Conservation (phyloP, 2,797 vertebrate species). For the Harpagifer antarcticus region DNA sequence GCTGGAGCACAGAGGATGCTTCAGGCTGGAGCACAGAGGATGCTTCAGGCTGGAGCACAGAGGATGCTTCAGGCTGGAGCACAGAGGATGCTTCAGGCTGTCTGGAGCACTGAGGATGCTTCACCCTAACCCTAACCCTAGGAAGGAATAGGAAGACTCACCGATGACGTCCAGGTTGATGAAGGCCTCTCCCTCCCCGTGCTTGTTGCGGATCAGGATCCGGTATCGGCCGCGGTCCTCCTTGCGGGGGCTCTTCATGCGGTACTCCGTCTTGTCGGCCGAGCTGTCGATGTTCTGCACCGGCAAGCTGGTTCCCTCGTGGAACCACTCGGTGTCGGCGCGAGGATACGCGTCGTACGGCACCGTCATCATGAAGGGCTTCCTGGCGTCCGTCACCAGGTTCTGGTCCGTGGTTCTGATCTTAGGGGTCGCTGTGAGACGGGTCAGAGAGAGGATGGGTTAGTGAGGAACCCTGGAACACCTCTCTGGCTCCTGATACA, state of each 20-base stretch:
- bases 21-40: too few relatives aligned
- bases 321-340: conserved; percentile 95
- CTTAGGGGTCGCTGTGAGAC: conserved; percentile 89
- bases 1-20: too few relatives aligned
- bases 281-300: conserved; percentile 93
- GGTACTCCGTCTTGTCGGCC: conserved; percentile 90
- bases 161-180: conserved; percentile 96
- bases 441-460: neutral
- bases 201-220: conserved; percentile 94
- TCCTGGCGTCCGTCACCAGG: conserved; percentile 95
- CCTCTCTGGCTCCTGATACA: too few relatives aligned
- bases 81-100: too few relatives aligned
- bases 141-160: conserved; percentile 67
- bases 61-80: too few relatives aligned
- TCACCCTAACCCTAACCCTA: too few relatives aligned
- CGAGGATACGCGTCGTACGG: conserved; percentile 97
- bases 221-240: conserved; percentile 92
- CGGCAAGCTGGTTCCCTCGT: conserved; percentile 86
- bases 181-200: conserved; percentile 93
- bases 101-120: too few relatives aligned
- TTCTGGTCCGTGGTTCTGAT: conserved; percentile 97
- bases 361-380: conserved; percentile 92
- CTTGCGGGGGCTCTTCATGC: conserved; percentile 92
- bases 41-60: too few relatives aligned
- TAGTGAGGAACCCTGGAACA: too few relatives aligned